Percentiles rank a stretch among this genome's conserved stretches.
Evolutionary conservation across 2,888 invertebrate species (phyloP).

Genomic region (Tridacna crocea): DNA sequence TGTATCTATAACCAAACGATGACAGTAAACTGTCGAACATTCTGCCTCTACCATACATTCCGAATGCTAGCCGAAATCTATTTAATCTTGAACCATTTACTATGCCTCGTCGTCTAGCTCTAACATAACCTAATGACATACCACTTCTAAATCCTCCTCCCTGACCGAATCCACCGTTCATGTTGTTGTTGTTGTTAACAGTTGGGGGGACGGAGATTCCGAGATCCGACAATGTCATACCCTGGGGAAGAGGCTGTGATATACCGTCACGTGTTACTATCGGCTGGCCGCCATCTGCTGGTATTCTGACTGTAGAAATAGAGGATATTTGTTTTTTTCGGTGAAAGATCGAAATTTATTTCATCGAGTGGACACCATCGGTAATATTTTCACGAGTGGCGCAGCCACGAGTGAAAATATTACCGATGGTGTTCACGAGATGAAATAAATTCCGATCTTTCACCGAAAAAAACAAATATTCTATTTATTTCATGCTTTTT

Average conservation of each 20-base stretch:
- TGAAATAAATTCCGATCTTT: no score
- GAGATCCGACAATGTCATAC: conserved; percentile 49
- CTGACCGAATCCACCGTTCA: not conserved
- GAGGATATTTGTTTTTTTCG: no score
- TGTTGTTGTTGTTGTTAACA: not conserved
- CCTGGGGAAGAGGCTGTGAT: conserved; percentile 35
- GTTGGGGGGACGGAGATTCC: conserved; percentile 31
- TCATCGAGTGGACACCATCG: no score
- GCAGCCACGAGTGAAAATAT: no score
- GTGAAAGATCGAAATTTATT: no score
- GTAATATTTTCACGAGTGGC: no score
- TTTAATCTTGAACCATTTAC: not conserved
- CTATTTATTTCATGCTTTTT: no score
- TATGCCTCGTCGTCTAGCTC: not conserved
- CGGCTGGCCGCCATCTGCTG: conserved; percentile 38
- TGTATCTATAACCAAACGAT: not conserved
- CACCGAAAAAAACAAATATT: no score
- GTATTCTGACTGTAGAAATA: conserved; percentile 44
- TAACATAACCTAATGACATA: not conserved
- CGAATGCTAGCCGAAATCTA: conserved; percentile 5
- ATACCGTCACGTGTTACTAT: conserved; percentile 46
- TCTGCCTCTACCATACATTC: conserved; percentile 9
- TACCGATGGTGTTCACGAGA: no score
- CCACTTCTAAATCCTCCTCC: not conserved
- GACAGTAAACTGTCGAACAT: conserved; percentile 9